Evolutionary conservation across 2,797 vertebrate genomes (phyloP).

Genomic region (Orestias chungarensis): DNA sequence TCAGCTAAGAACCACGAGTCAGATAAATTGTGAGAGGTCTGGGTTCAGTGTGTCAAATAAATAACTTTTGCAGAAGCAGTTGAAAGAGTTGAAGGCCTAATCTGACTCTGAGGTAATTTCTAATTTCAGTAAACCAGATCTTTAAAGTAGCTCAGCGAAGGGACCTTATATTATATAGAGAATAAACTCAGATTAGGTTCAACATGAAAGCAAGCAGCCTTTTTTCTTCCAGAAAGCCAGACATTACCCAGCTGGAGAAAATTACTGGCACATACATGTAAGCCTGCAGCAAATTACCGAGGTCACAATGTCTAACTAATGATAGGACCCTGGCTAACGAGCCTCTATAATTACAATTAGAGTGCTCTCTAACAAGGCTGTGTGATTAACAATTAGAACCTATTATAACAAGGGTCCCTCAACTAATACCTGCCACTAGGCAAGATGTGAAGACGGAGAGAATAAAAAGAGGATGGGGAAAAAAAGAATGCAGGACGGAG

Average conservation of each 20-base stretch:
- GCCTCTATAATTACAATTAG: conserved; percentile 74
- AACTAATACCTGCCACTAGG: conserved; percentile 72
- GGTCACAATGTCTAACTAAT: conserved; percentile 76
- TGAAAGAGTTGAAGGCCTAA: neutral
- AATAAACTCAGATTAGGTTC: neutral
- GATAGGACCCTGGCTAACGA: conserved; percentile 59
- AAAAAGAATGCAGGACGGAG: neutral
- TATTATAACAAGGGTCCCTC: conserved; percentile 68
- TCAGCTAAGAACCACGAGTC: neutral
- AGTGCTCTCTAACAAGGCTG: conserved; percentile 66
- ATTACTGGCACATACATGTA: conserved; percentile 56
- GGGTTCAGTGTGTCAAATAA: neutral
- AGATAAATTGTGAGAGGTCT: neutral
- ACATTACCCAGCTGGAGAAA: conserved; percentile 30
- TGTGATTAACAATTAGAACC: conserved; percentile 76
- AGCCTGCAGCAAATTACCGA: conserved; percentile 71
- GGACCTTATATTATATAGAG: conserved; percentile 5
- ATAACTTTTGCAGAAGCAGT: neutral
- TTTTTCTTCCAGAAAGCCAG: conserved; percentile 1
- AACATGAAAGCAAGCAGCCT: conserved; percentile 6
- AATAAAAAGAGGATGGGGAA: conserved; percentile 12
- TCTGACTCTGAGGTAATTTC: neutral
- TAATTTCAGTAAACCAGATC: neutral
- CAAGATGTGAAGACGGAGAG: conserved; percentile 34
- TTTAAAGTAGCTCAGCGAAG: neutral